Evolutionary conservation across 2,888 invertebrate species (phyloP).

Genomic region (Erebia aethiops): DNA sequence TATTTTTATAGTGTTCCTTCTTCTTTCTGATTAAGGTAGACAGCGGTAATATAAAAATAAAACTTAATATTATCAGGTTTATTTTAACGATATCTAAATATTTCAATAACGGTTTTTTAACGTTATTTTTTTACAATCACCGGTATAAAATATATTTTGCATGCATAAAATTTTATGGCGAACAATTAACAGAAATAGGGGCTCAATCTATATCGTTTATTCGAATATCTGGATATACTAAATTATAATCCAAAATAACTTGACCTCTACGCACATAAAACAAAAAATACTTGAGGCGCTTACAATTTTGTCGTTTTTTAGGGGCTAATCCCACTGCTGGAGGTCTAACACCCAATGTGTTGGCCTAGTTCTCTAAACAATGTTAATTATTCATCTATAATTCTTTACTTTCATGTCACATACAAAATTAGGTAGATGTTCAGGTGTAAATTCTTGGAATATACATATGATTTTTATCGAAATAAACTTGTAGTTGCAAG

Average conservation of each 20-base stretch:
- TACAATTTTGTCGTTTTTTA: conserved; percentile 27
- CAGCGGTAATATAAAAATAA: not conserved
- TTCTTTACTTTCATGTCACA: not conserved
- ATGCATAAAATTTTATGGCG: conserved; percentile 20
- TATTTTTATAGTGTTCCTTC: conserved; percentile 30
- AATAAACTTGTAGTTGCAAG: too few species aligned
- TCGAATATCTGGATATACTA: not conserved
- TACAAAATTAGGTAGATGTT: not conserved
- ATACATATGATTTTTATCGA: too few species aligned
- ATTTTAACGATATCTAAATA: not conserved
- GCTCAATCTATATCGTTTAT: conserved; percentile 14
- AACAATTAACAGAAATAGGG: conserved; percentile 11
- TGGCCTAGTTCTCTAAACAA: not conserved
- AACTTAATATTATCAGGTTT: not conserved
- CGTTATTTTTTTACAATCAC: conserved; percentile 20
- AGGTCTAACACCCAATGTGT: not conserved
- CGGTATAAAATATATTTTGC: conserved; percentile 17
- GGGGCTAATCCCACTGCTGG: not conserved
- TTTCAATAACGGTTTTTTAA: conserved; percentile 15
- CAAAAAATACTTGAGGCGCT: conserved; percentile 22
- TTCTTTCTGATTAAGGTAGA: not conserved
- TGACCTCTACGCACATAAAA: conserved; percentile 15
- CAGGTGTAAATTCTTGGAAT: not conserved
- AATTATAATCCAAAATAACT: conserved; percentile 4
- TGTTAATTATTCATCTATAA: too few species aligned